A percentile compares a stretch with the other conserved stretches of the same genome.
Evolutionary conservation across 2,113 vertebrate species (phyloP).

Genomic region (Phycodurus eques): DNA sequence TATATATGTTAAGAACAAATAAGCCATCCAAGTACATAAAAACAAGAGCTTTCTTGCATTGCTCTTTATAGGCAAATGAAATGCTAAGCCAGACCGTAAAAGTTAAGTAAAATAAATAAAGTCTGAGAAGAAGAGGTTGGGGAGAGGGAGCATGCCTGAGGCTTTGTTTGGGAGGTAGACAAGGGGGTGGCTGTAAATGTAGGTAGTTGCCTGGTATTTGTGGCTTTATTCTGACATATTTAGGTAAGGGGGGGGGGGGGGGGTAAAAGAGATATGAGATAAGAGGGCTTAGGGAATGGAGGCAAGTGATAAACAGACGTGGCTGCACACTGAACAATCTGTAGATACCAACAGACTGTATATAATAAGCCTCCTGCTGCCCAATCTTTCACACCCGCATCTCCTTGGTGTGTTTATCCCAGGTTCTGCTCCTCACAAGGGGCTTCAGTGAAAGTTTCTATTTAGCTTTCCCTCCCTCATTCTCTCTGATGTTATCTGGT

Average conservation of each 20-base stretch:
- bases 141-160: slow-evolving; percentile 28
- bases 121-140: slow-evolving; percentile 14
- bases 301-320: slow-evolving; percentile 43
- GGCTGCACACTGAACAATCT: slow-evolving; percentile 41
- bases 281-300: slow-evolving; percentile 26
- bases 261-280: slow-evolving; percentile 53
- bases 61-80: slow-evolving; percentile 50
- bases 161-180: slow-evolving; percentile 22
- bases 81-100: slow-evolving; percentile 56
- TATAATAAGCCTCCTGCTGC: slow-evolving; percentile 47
- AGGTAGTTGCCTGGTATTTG: slow-evolving; percentile 49
- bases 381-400: slow-evolving; percentile 46
- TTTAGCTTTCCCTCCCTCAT: slow-evolving; percentile 44
- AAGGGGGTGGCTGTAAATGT: slow-evolving; percentile 35
- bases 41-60: slow-evolving; percentile 37
- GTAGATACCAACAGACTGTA: slow-evolving; percentile 31
- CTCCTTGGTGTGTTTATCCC: slow-evolving; percentile 37
- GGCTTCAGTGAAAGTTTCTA: slow-evolving; percentile 44
- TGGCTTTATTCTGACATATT: slow-evolving; percentile 64
- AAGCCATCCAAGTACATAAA: slow-evolving; percentile 19
- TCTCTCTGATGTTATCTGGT: slow-evolving; percentile 45
- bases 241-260: slow-evolving; percentile 45
- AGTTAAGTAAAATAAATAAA: slow-evolving; percentile 43
- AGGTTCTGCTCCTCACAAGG: slow-evolving; percentile 18
- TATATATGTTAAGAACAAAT: slow-evolving; percentile 28